Conservation (phyloP, 2,888 invertebrate species). For the Barypeithes pellucidus region DNA sequence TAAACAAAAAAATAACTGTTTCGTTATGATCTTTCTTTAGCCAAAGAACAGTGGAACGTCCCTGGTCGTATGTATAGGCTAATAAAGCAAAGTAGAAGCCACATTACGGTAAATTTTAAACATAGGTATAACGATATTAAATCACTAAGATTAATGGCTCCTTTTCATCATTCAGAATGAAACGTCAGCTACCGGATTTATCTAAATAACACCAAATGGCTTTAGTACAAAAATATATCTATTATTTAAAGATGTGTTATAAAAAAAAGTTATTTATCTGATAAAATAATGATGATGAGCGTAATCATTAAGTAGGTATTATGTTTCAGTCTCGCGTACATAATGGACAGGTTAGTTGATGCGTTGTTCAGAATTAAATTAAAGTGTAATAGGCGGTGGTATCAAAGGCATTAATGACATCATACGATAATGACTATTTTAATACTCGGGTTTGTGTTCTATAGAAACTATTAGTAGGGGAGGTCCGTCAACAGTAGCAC, state of each 20-base stretch:
- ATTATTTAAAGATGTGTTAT: conserved; percentile 14
- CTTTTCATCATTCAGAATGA: conserved; percentile 16
- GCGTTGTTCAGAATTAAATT: conserved; percentile 32
- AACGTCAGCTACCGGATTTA: conserved; percentile 33
- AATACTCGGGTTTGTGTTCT: conserved; percentile 12
- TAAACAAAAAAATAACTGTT: too few species aligned
- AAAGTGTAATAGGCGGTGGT: conserved; percentile 28
- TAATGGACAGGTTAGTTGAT: conserved; percentile 28
- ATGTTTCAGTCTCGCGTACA: conserved; percentile 28
- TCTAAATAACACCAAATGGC: conserved; percentile 21
- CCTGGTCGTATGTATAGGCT: too few species aligned
- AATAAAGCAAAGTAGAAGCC: not conserved
- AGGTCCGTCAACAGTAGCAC: not conserved
- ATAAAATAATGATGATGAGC: conserved; percentile 29
- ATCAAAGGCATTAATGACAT: conserved; percentile 29
- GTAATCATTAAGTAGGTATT: conserved; percentile 29
- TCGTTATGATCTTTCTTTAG: too few species aligned
- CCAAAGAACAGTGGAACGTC: too few species aligned
- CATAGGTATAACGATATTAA: conserved; percentile 16
- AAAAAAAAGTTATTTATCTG: conserved; percentile 30
- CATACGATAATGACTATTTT: conserved; percentile 33
- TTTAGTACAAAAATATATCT: conserved; percentile 27
- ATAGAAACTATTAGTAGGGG: conserved; percentile 7
- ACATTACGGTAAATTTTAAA: conserved; percentile 16
- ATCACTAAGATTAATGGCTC: conserved; percentile 19